Evolutionary conservation across 2,888 invertebrate genomes (phyloP).

Genomic region (Schizotus pectinicornis): DNA sequence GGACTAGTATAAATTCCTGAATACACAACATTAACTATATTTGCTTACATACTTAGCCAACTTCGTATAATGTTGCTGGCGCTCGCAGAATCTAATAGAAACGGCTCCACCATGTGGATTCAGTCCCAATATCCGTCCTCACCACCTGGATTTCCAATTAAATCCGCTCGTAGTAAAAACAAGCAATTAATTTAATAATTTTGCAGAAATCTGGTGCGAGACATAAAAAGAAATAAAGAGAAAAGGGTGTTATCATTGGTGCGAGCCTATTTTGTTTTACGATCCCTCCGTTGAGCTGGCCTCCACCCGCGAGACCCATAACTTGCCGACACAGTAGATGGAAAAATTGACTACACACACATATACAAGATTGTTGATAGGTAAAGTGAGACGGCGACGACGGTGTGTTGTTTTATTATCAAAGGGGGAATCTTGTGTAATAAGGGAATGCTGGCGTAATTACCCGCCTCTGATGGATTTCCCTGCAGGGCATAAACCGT

Average conservation of each 20-base stretch:
- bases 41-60: constrained; percentile 48
- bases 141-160: background rate
- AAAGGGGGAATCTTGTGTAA: constrained; percentile 41
- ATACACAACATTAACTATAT: constrained; percentile 56
- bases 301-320: constrained; percentile 38
- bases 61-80: constrained; percentile 24
- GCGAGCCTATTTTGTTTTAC: constrained; percentile 39
- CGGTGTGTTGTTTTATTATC: constrained; percentile 41
- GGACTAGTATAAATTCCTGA: constrained; percentile 52
- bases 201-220: constrained; percentile 11
- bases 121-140: background rate
- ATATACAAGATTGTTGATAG: constrained; percentile 32
- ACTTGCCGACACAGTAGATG: constrained; percentile 35
- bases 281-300: constrained; percentile 23
- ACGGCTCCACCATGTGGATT: constrained; percentile 1
- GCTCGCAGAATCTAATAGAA: constrained; percentile 14
- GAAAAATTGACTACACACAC: constrained; percentile 42
- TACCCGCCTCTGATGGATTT: constrained; percentile 46
- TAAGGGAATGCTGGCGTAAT: constrained; percentile 42
- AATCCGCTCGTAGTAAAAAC: background rate
- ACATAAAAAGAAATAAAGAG: constrained; percentile 24
- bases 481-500: constrained; percentile 42
- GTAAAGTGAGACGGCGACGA: constrained; percentile 18
- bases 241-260: constrained; percentile 21
- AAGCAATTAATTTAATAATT: constrained; percentile 9